A percentile compares a stretch with the other conserved stretches of the same genome.
Conservation (phyloP, 2,113 vertebrate species). For the Microtus pennsylvanicus region DNA sequence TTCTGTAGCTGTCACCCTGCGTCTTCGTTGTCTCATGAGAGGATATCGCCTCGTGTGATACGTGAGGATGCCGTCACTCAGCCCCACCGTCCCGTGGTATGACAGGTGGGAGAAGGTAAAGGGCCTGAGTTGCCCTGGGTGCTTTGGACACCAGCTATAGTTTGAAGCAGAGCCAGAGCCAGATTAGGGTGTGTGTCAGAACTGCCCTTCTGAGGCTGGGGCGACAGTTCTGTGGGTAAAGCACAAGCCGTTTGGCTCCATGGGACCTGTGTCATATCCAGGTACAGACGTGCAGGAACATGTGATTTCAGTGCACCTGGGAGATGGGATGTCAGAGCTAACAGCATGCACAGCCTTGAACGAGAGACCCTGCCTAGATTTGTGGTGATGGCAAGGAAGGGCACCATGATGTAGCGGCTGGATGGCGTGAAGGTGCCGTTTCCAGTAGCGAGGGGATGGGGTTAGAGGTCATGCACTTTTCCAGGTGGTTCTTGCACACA, state of each 20-base stretch:
- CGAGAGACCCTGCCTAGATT: background rate
- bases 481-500: too few species aligned
- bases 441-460: rapidly evolving
- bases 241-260: background rate
- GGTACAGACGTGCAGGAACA: background rate
- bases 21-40: background rate
- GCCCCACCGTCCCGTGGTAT: background rate
- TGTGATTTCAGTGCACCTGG: background rate
- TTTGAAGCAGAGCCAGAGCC: background rate
- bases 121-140: background rate
- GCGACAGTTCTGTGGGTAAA: background rate
- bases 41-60: rapidly evolving
- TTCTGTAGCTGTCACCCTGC: rapidly evolving
- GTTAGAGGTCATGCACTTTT: background rate
- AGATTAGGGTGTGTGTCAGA: background rate
- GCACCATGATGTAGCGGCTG: background rate
- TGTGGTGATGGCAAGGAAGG: background rate
- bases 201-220: background rate
- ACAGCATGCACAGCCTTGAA: background rate
- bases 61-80: rapidly evolving
- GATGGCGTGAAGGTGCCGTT: background rate
- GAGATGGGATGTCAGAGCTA: background rate
- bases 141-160: background rate
- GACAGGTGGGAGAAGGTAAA: background rate
- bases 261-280: background rate